Evolutionary conservation across 1,140 invertebrate genomes (phyloP).

Genomic region (Archegozetes longisetosus): DNA sequence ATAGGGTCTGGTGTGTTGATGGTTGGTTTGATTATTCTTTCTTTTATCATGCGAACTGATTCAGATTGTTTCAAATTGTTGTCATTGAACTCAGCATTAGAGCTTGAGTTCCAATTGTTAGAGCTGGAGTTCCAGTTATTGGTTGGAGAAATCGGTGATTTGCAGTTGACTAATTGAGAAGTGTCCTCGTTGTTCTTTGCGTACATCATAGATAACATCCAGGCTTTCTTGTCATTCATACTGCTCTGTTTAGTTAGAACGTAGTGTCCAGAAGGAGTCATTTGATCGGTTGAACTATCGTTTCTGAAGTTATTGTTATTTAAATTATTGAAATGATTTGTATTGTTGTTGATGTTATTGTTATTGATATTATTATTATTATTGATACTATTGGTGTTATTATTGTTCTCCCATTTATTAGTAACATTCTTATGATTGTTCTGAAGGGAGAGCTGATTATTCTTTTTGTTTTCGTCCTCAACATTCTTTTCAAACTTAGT

Average conservation of each 20-base stretch:
- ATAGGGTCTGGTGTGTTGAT: background rate
- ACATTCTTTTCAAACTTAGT: slow-evolving; percentile 10
- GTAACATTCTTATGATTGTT: background rate
- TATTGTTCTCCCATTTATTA: background rate
- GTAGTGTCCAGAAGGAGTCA: background rate
- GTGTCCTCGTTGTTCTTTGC: slow-evolving; percentile 17
- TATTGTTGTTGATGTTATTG: background rate
- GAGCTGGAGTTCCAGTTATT: background rate
- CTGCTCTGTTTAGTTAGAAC: slow-evolving; percentile 6
- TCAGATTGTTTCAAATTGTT: background rate
- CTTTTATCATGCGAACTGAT: slow-evolving; percentile 5
- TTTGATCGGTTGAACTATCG: background rate
- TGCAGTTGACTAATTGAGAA: background rate
- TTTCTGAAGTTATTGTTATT: background rate
- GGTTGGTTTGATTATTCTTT: slow-evolving; percentile 5
- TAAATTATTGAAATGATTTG: background rate
- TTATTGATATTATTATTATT: background rate
- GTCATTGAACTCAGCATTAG: background rate
- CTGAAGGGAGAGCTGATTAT: background rate
- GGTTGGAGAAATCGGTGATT: background rate
- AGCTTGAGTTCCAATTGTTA: background rate
- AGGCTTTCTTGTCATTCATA: slow-evolving; percentile 40
- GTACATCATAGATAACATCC: slow-evolving; percentile 39
- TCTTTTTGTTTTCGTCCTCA: slow-evolving; percentile 2
- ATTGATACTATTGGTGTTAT: background rate